phyloP scores from a whole-genome alignment of 2,888 invertebrate species.

The Hirtodrosophila trivittata region DNA sequence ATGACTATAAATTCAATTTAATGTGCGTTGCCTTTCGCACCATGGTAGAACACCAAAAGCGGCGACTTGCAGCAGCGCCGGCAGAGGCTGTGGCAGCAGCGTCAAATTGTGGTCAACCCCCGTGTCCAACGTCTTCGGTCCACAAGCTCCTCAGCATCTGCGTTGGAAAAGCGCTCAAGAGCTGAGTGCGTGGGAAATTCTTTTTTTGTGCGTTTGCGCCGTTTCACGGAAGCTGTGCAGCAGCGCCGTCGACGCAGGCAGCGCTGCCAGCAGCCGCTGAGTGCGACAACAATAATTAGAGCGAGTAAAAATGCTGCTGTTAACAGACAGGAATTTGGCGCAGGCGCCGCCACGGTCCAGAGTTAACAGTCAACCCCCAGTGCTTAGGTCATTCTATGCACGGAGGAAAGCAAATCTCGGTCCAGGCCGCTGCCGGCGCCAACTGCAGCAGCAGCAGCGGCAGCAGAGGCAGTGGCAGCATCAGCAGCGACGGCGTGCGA shows the following conservation, averaged over 20 bases:
- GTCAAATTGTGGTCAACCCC: slow-evolving; percentile 54
- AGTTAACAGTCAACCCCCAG: slow-evolving; percentile 43
- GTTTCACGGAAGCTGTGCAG: slow-evolving; percentile 35
- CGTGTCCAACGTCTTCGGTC: no score
- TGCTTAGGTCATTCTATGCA: slow-evolving; percentile 45
- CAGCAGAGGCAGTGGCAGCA: slow-evolving; percentile 20
- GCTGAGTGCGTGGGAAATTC: slow-evolving; percentile 53
- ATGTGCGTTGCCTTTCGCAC: slow-evolving; percentile 70
- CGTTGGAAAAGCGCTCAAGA: slow-evolving; percentile 65
- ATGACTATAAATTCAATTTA: slow-evolving; percentile 81
- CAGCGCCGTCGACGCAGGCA: slow-evolving; percentile 11
- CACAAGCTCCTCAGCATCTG: no score
- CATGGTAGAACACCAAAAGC: slow-evolving; percentile 12
- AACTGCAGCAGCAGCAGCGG: slow-evolving; percentile 17
- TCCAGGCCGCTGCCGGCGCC: slow-evolving; percentile 34
- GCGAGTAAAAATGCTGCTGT: slow-evolving; percentile 48
- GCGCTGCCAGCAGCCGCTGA: slow-evolving; percentile 34
- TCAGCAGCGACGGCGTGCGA: slow-evolving; percentile 20
- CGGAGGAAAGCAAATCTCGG: slow-evolving; percentile 41
- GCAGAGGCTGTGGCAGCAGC: slow-evolving; percentile 2
- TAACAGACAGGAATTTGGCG: slow-evolving; percentile 55
- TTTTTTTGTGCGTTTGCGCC: slow-evolving; percentile 66
- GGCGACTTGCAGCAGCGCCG: slow-evolving; percentile 8
- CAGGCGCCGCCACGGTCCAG: slow-evolving; percentile 52
- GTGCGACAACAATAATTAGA: slow-evolving; percentile 64